Percentiles rank a stretch among this genome's conserved stretches.
Evolutionary conservation across 2,888 invertebrate genomes (phyloP).

Genomic region (Pilophorus perplexus): DNA sequence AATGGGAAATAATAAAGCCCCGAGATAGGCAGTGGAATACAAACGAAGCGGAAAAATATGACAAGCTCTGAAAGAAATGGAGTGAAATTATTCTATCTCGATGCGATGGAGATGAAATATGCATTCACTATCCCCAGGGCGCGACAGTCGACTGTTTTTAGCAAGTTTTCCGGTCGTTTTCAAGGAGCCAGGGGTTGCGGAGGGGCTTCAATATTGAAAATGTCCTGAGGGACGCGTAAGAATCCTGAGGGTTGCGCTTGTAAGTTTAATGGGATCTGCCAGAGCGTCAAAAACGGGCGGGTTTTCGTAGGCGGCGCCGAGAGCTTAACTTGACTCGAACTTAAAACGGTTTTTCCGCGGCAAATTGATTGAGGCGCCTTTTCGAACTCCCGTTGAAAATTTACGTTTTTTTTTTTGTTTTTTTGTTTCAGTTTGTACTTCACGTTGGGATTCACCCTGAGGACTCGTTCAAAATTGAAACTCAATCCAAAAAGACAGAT

Average conservation of each 20-base stretch:
- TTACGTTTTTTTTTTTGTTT: too few relatives aligned
- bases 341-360: too few relatives aligned
- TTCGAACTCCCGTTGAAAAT: too few relatives aligned
- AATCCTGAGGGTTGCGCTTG: neutral
- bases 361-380: too few relatives aligned
- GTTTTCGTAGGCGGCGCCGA: too few relatives aligned
- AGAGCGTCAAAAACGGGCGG: too few relatives aligned
- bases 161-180: too few relatives aligned
- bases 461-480: slow-evolving; percentile 66
- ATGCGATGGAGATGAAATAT: neutral
- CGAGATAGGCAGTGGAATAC: neutral
- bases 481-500: slow-evolving; percentile 62
- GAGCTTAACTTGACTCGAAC: too few relatives aligned
- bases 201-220: neutral
- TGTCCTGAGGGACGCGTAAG: neutral
- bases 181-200: too few relatives aligned
- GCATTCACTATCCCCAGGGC: neutral
- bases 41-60: neutral
- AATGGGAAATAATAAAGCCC: neutral
- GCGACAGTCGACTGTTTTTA: too few relatives aligned
- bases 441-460: slow-evolving; percentile 73
- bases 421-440: slow-evolving; percentile 60
- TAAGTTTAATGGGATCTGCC: too few relatives aligned
- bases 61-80: neutral
- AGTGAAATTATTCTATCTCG: neutral